phyloP scores from a whole-genome alignment of 2,113 vertebrate genomes.

The Tricholaema leucomelas region DNA sequence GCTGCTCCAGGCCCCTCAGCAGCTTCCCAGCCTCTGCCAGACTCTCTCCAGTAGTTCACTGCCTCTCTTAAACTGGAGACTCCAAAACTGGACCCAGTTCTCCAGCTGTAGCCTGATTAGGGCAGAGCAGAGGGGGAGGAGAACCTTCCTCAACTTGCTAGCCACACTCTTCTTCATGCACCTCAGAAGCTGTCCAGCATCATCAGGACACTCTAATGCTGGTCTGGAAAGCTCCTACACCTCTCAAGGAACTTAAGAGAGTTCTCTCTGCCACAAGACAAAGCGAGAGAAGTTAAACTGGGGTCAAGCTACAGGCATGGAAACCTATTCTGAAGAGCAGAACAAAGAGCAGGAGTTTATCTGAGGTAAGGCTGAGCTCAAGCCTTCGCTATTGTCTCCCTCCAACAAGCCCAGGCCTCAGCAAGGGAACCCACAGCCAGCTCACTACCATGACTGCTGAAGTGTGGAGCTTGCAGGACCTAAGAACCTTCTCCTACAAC shows the following conservation, averaged over 20 bases:
- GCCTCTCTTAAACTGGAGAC: too few relatives aligned
- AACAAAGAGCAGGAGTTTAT: not conserved
- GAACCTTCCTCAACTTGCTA: too few relatives aligned
- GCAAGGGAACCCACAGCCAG: not conserved
- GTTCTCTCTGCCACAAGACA: not conserved
- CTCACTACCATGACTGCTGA: fast-evolving
- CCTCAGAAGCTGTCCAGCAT: not conserved
- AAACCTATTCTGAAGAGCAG: not conserved
- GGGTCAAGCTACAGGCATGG: not conserved
- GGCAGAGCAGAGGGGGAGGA: too few relatives aligned
- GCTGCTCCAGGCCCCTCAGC: too few relatives aligned
- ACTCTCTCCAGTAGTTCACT: too few relatives aligned
- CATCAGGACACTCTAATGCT: fast-evolving
- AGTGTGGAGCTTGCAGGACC: fast-evolving
- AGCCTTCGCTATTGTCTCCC: fast-evolving
- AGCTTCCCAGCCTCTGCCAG: too few relatives aligned
- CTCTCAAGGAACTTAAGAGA: not conserved
- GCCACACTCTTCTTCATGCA: too few relatives aligned
- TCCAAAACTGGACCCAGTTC: too few relatives aligned
- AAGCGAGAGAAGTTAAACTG: not conserved
- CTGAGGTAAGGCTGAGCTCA: not conserved
- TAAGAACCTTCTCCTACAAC: fast-evolving
- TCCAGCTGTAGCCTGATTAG: too few relatives aligned
- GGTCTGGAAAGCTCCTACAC: not conserved
- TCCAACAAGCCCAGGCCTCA: fast-evolving